Base-by-base conservation (phyloP, 23 tunicate species). In the Trididemnum nubilum region DNA sequence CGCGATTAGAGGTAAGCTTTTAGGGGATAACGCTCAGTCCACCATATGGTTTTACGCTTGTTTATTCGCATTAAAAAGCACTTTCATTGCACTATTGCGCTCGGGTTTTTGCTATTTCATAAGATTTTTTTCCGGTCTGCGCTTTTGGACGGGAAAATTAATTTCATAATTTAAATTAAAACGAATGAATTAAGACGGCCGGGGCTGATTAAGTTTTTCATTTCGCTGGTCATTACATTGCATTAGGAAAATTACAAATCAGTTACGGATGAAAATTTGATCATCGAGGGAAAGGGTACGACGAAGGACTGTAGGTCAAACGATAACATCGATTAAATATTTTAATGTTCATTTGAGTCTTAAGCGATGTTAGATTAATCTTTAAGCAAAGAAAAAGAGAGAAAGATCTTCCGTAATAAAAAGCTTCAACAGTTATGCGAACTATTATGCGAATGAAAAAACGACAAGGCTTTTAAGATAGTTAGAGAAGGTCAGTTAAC, bases 131-230 rank as follows among this genome's bases (percentile, higher is more conserved):
- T 44, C 54, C 54, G 54, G 54, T 9, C 54, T 44, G 54, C 15
- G 54, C 54, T 44, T 15, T 44, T 15, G 54, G 54, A 15, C 28
- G n/a, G n/a, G 67, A 32, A 67, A 67, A 73, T 22, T 77, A 77
- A 77, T 77, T 77, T 77, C 49, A 57, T 77, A 77, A 77, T 77
- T 77, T 12, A 37, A 77, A 77, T 52, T 77, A 52, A 52, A 77
- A 54, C 67, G 40, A 77, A 31, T 77, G 81, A 77, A 57, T 77
- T 73, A 38, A 73, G 33, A 9, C 25, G 15, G 21, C 21, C 25
- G 38, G 25, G 22, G 18, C 12, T 67, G 74, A 67, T 67, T 67
- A 38, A 67, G 33, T 67, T 67, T 67, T 67, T 33, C 25, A n/a
- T n/a, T n/a, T n/a, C n/a, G n/a, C n/a, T n/a, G n/a, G n/a, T n/a